Evolutionary conservation across 1,140 invertebrate species (phyloP).

Genomic region (Zaprionus capensis): DNA sequence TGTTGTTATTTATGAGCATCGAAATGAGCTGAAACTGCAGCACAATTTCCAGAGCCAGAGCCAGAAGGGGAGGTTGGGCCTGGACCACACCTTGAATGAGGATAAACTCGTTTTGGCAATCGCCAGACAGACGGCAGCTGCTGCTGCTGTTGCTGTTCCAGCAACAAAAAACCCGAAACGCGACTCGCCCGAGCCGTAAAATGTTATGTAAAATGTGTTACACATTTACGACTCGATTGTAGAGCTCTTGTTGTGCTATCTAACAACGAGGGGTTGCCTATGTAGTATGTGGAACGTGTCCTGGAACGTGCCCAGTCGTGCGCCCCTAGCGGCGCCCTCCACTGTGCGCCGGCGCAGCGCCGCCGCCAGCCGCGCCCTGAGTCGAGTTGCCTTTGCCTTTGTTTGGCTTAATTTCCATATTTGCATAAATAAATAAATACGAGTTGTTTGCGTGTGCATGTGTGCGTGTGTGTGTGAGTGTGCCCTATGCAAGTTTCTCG

Average conservation of each 20-base stretch:
- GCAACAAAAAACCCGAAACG: slow-evolving; percentile 15
- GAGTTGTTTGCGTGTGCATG: not conserved
- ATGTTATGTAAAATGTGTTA: slow-evolving; percentile 57
- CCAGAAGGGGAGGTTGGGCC: slow-evolving; percentile 2
- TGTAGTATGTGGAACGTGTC: slow-evolving; percentile 45
- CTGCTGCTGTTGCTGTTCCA: slow-evolving; percentile 39
- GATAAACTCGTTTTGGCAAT: slow-evolving; percentile 78
- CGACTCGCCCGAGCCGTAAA: slow-evolving; percentile 39
- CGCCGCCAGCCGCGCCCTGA: slow-evolving; percentile 10
- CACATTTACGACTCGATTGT: slow-evolving; percentile 32
- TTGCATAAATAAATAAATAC: slow-evolving; percentile 55
- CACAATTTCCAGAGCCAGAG: slow-evolving; percentile 16
- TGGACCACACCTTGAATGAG: slow-evolving; percentile 44
- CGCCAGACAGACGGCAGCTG: slow-evolving; percentile 39
- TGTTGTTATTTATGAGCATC: slow-evolving; percentile 80
- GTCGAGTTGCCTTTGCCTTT: not conserved
- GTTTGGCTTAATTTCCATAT: slow-evolving; percentile 56
- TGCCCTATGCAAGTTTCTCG: slow-evolving; percentile 20
- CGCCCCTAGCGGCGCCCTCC: slow-evolving; percentile 9
- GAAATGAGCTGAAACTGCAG: slow-evolving; percentile 70
- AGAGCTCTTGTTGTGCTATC: slow-evolving; percentile 44
- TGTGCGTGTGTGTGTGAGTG: not conserved
- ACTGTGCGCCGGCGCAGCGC: slow-evolving; percentile 62
- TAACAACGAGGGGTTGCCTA: slow-evolving; percentile 48
- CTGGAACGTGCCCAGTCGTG: slow-evolving; percentile 42